Percentiles rank a stretch among this genome's conserved stretches.
These are phyloP conservation scores for Arizona elegans DNA, from an alignment of 2,113 vertebrate genomes.

Conservation along the genomic window DNA sequence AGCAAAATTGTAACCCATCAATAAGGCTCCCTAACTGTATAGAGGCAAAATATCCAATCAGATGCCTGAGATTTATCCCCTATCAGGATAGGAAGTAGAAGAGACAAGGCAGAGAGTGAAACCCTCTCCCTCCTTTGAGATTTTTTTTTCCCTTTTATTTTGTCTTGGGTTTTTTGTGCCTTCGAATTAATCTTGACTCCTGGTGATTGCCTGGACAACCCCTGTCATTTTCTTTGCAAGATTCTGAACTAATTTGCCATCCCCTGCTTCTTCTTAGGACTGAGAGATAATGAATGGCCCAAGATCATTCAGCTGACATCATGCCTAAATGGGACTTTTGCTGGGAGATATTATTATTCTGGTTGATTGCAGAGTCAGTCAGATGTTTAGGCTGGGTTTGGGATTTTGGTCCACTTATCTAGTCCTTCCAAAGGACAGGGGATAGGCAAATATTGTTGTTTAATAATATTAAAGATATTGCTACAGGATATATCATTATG, in stretches of 20 bases:
- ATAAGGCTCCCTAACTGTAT: background rate
- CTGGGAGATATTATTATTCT: background rate
- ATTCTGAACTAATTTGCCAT: background rate
- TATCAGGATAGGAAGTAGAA: background rate
- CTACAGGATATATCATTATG: background rate
- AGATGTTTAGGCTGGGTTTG: background rate
- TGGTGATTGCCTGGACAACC: background rate
- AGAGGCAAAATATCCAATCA: background rate
- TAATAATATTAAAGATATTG: background rate
- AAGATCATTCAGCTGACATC: background rate
- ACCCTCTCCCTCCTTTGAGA: background rate
- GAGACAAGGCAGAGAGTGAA: background rate
- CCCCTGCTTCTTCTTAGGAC: background rate
- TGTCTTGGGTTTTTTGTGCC: background rate
- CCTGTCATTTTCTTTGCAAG: background rate
- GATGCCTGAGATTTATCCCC: background rate
- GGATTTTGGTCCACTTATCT: background rate
- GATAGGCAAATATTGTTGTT: background rate
- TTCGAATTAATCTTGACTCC: background rate
- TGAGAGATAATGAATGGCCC: background rate
- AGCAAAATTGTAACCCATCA: background rate
- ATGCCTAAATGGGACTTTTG: background rate
- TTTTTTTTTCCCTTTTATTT: background rate
- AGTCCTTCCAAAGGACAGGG: background rate
- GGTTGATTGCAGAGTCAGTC: background rate